These are phyloP conservation scores for Leptopilina boulardi DNA, from an alignment of 1,140 invertebrate genomes.

Conservation along the genomic window DNA sequence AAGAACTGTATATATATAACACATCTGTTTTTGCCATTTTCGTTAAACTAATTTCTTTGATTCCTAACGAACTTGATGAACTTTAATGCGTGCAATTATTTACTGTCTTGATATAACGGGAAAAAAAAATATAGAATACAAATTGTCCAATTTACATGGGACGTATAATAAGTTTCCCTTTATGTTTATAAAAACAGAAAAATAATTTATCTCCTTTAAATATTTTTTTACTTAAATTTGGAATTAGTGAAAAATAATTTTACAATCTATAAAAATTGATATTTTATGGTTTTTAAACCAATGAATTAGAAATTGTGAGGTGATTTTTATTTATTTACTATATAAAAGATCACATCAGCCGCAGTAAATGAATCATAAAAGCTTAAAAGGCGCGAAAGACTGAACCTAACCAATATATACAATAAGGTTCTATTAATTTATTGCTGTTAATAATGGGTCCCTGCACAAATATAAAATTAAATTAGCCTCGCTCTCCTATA, in stretches of 20 bases:
- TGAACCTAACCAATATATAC: conserved; percentile 15
- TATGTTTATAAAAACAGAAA: too few relatives aligned
- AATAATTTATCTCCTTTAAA: too few relatives aligned
- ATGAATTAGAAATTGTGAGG: too few relatives aligned
- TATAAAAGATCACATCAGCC: conserved; percentile 20
- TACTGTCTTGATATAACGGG: neutral
- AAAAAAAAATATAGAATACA: neutral
- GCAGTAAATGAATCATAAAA: conserved; percentile 31
- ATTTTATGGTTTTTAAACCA: neutral
- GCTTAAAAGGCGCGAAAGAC: neutral
- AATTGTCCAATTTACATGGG: too few relatives aligned
- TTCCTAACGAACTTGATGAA: neutral
- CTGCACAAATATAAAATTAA: conserved; percentile 14
- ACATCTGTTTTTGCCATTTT: conserved; percentile 52
- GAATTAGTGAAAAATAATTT: neutral
- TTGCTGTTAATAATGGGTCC: conserved; percentile 46
- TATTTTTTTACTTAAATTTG: too few relatives aligned
- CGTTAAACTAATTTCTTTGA: conserved; percentile 38
- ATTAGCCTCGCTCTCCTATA: neutral
- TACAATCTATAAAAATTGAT: neutral
- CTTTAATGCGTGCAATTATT: neutral
- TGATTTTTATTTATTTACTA: neutral
- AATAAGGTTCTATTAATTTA: conserved; percentile 42
- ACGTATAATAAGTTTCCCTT: too few relatives aligned
- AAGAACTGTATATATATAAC: conserved; percentile 44